Conservation (phyloP, 2,113 vertebrate species). For the Smithornis capensis region DNA sequence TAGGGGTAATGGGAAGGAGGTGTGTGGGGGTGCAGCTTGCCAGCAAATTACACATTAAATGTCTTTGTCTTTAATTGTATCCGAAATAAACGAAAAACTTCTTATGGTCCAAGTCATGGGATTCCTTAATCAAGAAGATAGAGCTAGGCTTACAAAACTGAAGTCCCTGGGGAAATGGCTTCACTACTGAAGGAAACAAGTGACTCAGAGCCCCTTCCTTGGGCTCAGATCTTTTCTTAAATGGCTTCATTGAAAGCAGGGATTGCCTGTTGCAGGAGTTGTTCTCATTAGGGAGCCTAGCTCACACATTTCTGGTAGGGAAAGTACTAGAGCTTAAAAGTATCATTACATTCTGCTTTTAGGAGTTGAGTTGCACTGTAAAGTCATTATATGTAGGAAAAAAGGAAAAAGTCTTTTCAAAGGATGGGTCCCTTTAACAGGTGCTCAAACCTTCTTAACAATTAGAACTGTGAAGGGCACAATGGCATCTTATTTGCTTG, state of each 20-base stretch:
- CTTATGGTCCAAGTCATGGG: conserved; percentile 40
- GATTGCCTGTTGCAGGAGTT: background rate
- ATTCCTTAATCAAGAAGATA: background rate
- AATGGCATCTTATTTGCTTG: conserved; percentile 26
- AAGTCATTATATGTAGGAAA: background rate
- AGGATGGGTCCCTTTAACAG: background rate
- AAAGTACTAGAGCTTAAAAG: background rate
- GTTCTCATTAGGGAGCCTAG: background rate
- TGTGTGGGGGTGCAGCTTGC: background rate
- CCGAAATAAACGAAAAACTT: conserved; percentile 43
- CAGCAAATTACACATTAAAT: background rate
- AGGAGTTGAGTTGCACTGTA: background rate
- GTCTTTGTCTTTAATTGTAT: conserved; percentile 40
- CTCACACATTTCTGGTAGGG: background rate
- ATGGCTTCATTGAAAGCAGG: background rate
- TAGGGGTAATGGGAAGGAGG: background rate
- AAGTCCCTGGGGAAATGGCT: conserved; percentile 5
- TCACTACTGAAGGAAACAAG: conserved; percentile 24
- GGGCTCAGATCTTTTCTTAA: background rate
- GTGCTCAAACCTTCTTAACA: background rate
- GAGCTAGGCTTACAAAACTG: background rate
- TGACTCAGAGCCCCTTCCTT: conserved; percentile 21
- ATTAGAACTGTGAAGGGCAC: background rate
- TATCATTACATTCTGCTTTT: background rate
- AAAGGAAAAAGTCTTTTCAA: background rate